These are phyloP conservation scores for Chaetodon trifascialis DNA, from an alignment of 2,113 vertebrate species.

Conservation along the genomic window DNA sequence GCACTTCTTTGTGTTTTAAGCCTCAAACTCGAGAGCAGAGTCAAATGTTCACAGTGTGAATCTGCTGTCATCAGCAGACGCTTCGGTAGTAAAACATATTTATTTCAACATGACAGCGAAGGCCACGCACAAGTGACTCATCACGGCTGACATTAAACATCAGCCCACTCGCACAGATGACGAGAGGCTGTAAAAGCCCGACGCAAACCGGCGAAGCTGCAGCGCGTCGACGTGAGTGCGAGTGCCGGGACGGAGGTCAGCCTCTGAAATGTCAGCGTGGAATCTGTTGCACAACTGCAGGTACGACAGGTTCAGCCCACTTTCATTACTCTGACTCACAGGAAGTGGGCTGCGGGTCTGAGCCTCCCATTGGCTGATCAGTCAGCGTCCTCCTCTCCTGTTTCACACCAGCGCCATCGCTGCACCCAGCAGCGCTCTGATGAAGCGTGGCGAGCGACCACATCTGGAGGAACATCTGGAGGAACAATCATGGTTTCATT, in stretches of 20 bases:
- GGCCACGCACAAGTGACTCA: constrained; percentile 18
- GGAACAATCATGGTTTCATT: no score
- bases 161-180: constrained; percentile 16
- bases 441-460: no score
- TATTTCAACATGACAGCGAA: background rate
- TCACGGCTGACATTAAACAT: constrained; percentile 26
- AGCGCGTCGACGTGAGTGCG: background rate
- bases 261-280: background rate
- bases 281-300: background rate
- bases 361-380: no score
- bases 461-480: no score
- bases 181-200: background rate
- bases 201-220: background rate
- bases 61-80: background rate
- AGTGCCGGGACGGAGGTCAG: background rate
- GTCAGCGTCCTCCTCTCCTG: no score
- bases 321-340: no score
- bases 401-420: no score
- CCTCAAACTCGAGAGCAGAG: no score
- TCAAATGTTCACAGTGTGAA: no score
- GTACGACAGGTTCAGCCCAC: background rate
- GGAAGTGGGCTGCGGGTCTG: no score
- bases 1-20: no score
- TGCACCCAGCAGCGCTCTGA: no score
- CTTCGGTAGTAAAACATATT: background rate